Conservation (phyloP, 2,113 vertebrate genomes). For the Picathartes gymnocephalus region DNA sequence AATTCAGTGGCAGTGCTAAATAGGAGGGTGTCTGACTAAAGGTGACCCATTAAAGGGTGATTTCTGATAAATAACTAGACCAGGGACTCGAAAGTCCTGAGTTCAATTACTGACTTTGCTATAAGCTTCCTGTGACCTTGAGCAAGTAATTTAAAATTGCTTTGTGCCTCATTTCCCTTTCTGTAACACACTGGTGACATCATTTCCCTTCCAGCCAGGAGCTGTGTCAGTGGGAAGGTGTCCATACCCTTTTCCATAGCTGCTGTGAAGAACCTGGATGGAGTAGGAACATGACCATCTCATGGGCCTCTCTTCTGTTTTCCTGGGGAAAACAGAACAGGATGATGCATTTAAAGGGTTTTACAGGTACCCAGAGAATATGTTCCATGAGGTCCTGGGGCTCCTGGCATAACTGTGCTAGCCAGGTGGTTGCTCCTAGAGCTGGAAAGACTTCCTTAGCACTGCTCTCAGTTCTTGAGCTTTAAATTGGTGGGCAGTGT, state of each 20-base stretch:
- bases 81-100: background rate
- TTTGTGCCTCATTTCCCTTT: conserved; percentile 37
- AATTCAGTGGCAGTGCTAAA: background rate
- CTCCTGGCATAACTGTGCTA: background rate
- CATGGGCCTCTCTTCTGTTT: background rate
- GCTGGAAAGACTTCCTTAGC: background rate
- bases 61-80: background rate
- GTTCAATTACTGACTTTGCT: conserved; percentile 7
- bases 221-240: background rate
- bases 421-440: background rate
- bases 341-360: background rate
- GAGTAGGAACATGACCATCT: background rate
- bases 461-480: background rate
- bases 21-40: background rate
- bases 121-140: conserved; percentile 37
- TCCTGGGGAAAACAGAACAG: background rate
- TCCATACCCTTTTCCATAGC: background rate
- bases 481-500: background rate
- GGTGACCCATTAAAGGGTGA: background rate
- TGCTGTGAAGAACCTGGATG: background rate
- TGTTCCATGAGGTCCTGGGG: background rate
- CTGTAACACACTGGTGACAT: background rate
- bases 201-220: conserved; percentile 24
- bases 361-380: background rate
- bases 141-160: background rate